Base-by-base conservation (phyloP, 2,113 vertebrate species). In the Cinclus mexicanus region DNA sequence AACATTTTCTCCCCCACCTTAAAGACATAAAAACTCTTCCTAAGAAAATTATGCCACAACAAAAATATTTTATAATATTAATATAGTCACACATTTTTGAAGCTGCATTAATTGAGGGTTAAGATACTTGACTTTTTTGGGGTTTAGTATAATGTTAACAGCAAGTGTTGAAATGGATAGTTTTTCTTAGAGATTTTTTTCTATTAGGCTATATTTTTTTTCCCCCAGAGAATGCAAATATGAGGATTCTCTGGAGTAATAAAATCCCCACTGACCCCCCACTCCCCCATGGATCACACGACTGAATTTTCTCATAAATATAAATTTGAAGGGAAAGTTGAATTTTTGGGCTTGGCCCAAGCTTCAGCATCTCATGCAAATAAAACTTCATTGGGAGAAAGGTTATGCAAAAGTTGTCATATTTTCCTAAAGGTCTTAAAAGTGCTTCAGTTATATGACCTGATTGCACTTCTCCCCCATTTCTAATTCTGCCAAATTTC, bases 331-430 rank as follows among this genome's bases (percentile, higher is more conserved):
- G 26, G 29, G 12, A 60, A 91, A 75, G 22, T 2, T 37, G 11
- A 49, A 60, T 44, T 74, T 71, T 41, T 44, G 11, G n/a, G 33
- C 24, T 67, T 64, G 19, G 33, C 33, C 26, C 57, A 79, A 75
- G 44, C 61, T 88, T 87, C 56, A 67, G 33, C 4, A 19, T 67
- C 39, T 82, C 47, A 37, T 39, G 20, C 17, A 91, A 77, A 50
- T 65, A 70, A 53, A 94, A 61, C 23, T n/a, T 55, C 16, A 25
- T 44, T 35, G 71, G 31, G 42, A 69, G 29, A 89, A 85, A 59
- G 7, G 29, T 69, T 63, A 83, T 0, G 0, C 0, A 1, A 64
- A 95, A 87, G 29, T 8, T 78, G 9, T 12, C 25, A 9, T 46
- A 10, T 74, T 74, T 81, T 70, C 37, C 59, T 75, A 50, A 14